Evolutionary conservation across 2,888 invertebrate genomes (phyloP), one percentile per base, ranked within the genome.

Genomic region (Dolichopus griseipennis): DNA sequence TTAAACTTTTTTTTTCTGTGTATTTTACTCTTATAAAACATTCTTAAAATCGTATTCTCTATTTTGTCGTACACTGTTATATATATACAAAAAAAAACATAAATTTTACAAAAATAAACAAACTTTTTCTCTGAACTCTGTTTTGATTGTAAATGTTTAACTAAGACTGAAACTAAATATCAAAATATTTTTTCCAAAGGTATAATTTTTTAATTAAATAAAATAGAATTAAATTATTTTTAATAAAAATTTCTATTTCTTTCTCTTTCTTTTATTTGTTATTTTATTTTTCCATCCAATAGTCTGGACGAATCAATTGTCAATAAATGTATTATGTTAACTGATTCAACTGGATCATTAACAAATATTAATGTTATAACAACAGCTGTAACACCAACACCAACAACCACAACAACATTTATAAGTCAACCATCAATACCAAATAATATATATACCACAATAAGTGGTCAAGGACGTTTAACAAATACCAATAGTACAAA

Each of bases 401-500:
- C 37, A 61, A 41, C n/a, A 65, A 15, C 65, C n/a, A 65, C 52
- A 63, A 34, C 52, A 67, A 20, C 22, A 37, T 15, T 33, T n/a
- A n/a, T 37, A 64, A 37, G 1, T 10, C 8, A 37, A 10, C 37
- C 20, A 61, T 27, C 63, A 12, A 27, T 27, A 27, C 15, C 27
- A 27, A 12, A 12, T 18, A 52, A 52, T 52, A 52, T 18, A 12
- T 2, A 18, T 18, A 37, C 8, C 12, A 37, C 37, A 37, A 18
- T 12, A 18, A 18, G 52, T 52, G 18, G 18, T 18, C 52, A 52
- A 18, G 52, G 52, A 52, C 52, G 52, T 52, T 79, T 8, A 80
- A 78, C 66, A 79, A 79, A 68, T 78, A 79, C 3, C 61, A 79
- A 76, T 70, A 80, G 79, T 74, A 78, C 79, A 67, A 81, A 80